Evolutionary conservation across 2,888 invertebrate species (phyloP), one percentile per base, ranked within the genome.

Genomic region (Busseola fusca): DNA sequence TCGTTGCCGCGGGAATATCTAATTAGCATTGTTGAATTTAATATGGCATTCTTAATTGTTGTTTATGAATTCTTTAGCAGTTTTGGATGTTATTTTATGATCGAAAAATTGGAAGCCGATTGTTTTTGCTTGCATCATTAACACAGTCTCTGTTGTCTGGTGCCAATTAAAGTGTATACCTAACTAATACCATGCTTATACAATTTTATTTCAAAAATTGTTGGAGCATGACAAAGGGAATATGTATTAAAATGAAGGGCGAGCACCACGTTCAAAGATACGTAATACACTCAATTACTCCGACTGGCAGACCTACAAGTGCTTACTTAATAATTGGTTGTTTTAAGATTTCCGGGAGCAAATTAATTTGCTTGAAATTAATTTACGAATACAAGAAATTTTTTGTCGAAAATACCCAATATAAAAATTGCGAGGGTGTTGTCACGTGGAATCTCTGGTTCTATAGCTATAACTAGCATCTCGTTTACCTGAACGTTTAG

Each of bases 1-100:
- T 16, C 52, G 54, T 67, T 50, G 64, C 52, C 57, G 59, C 57
- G 57, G 50, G 74, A 69, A 60, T 59, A 52, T 63, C 27, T 65
- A 58, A 34, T 72, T 78, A 67, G 79, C 57, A 64, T 69, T 67
- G 67, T 74, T 74, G 50, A 82, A 82, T 82, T 69, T 69, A 60
- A 66, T 69, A 67, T 64, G 54, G 66, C 56, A 78, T 81, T 66
- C 66, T 62, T 78, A 69, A 78, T 73, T 64, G 66, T 40, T 64
- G 64, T 60, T 58, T 62, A 67, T 78, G 64, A 78, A 82, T 82
- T 78, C 82, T 78, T 82, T 64, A 82, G 54, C 59, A 69, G 52
- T 50, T 78, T 45, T 67, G 34, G 73, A 73, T 73, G 69, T 45
- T 64, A 52, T 69, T 73, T 64, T 54, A 57, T 42, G 64, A 42